Evolutionary conservation across 2,113 vertebrate species (phyloP).

Genomic region (Ophiodon elongatus): DNA sequence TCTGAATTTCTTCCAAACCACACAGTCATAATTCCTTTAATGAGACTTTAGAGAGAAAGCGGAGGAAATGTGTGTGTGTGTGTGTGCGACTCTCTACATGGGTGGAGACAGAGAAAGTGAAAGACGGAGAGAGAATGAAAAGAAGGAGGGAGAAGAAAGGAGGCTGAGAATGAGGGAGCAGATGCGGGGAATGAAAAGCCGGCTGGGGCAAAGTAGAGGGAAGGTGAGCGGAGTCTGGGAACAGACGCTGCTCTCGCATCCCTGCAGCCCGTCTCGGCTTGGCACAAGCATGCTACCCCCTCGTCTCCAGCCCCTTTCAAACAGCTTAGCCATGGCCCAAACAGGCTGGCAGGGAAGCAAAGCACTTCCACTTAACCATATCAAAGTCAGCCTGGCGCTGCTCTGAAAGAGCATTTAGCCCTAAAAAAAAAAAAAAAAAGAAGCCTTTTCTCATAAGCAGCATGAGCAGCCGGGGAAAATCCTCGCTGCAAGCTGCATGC

Average conservation of each 20-base stretch:
- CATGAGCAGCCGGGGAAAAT: constrained; percentile 24
- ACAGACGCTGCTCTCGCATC: constrained; percentile 62
- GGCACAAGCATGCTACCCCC: constrained; percentile 58
- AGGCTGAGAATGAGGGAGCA: constrained; percentile 39
- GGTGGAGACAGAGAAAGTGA: constrained; percentile 48
- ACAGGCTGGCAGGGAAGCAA: constrained; percentile 73
- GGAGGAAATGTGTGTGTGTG: constrained; percentile 54
- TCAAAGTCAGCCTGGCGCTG: constrained; percentile 72
- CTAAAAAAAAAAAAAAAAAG: constrained; percentile 30
- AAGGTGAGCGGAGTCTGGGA: constrained; percentile 71
- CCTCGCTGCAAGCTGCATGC: constrained; percentile 22
- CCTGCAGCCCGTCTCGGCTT: constrained; percentile 57
- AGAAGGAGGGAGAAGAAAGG: not conserved
- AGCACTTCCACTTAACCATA: constrained; percentile 79
- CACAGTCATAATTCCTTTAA: constrained; percentile 76
- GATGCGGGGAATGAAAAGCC: constrained; percentile 65
- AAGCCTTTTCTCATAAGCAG: constrained; percentile 33
- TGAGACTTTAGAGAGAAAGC: constrained; percentile 68
- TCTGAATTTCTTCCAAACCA: constrained; percentile 72
- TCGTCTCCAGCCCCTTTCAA: constrained; percentile 62
- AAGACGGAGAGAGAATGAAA: constrained; percentile 4
- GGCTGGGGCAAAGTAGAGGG: constrained; percentile 52
- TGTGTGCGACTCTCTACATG: constrained; percentile 33
- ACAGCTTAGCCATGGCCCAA: constrained; percentile 66
- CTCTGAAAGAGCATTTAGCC: constrained; percentile 61